These are phyloP conservation scores for Cosmopolites sordidus DNA, from an alignment of 2,888 invertebrate species.

Conservation along the genomic window DNA sequence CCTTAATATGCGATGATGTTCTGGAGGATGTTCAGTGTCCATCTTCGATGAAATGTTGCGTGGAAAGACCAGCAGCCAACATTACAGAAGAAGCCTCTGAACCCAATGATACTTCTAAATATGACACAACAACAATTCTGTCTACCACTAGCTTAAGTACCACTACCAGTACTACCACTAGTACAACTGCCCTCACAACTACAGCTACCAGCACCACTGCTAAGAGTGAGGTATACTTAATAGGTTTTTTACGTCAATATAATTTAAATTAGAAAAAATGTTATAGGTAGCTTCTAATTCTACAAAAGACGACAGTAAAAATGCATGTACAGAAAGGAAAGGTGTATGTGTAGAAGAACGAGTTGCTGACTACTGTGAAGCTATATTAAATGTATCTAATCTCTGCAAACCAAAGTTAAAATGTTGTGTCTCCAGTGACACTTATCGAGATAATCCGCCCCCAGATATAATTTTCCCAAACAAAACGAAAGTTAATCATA, in stretches of 20 bases:
- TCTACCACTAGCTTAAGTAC: constrained; percentile 39
- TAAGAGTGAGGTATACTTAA: background rate
- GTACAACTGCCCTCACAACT: constrained; percentile 34
- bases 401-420: constrained; percentile 71
- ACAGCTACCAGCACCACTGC: constrained; percentile 28
- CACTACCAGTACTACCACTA: constrained; percentile 32
- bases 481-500: constrained; percentile 48
- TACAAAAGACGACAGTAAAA: constrained; percentile 37
- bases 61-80: constrained; percentile 67
- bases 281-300: constrained; percentile 34
- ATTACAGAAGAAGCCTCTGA: constrained; percentile 35
- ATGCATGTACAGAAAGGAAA: constrained; percentile 54
- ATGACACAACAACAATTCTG: constrained; percentile 39
- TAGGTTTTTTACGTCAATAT: background rate
- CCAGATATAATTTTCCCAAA: constrained; percentile 71
- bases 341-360: constrained; percentile 81
- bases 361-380: constrained; percentile 82
- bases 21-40: constrained; percentile 78
- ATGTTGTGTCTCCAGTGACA: constrained; percentile 78
- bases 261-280: background rate
- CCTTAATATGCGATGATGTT: constrained; percentile 81
- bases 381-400: constrained; percentile 67
- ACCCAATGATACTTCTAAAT: constrained; percentile 33
- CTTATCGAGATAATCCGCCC: constrained; percentile 66
- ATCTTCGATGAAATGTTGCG: constrained; percentile 79